These are phyloP conservation scores for Cyprinella venusta DNA, from an alignment of 2,797 vertebrate species.

Conservation along the genomic window DNA sequence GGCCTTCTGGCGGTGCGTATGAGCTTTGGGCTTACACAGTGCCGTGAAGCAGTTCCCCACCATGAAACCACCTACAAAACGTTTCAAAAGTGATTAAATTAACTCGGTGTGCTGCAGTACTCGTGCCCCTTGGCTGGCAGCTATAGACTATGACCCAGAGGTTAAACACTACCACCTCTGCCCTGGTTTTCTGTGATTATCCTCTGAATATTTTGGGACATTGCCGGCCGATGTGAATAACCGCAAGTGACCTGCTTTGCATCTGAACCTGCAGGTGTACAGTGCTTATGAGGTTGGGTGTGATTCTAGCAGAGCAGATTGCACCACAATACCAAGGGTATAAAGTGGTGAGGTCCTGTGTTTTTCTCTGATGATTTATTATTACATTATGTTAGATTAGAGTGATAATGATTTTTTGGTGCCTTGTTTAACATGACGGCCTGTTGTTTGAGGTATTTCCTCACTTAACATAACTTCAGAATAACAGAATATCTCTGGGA, in stretches of 20 bases:
- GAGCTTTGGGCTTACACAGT: constrained; percentile 69
- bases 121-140: constrained; percentile 68
- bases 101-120: constrained; percentile 65
- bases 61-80: constrained; percentile 74
- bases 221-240: constrained; percentile 19
- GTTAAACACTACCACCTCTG: constrained; percentile 60
- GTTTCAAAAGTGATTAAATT: constrained; percentile 77
- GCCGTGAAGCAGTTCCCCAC: constrained; percentile 66
- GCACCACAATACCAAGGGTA: background rate
- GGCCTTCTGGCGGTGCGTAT: constrained; percentile 73
- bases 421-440: background rate
- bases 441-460: constrained; percentile 8
- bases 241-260: constrained; percentile 14
- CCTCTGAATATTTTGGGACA: constrained; percentile 39
- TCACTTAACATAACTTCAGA: background rate
- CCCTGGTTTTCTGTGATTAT: constrained; percentile 62
- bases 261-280: constrained; percentile 6
- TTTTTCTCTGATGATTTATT: constrained; percentile 1
- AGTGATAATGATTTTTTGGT: constrained; percentile 25
- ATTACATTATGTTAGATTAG: constrained; percentile 5
- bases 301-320: background rate
- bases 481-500: constrained; percentile 63
- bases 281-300: background rate
- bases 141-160: constrained; percentile 67
- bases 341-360: background rate